Evolutionary conservation across 2,113 vertebrate species (phyloP).

Genomic region (Plecturocebus donacophilus): DNA sequence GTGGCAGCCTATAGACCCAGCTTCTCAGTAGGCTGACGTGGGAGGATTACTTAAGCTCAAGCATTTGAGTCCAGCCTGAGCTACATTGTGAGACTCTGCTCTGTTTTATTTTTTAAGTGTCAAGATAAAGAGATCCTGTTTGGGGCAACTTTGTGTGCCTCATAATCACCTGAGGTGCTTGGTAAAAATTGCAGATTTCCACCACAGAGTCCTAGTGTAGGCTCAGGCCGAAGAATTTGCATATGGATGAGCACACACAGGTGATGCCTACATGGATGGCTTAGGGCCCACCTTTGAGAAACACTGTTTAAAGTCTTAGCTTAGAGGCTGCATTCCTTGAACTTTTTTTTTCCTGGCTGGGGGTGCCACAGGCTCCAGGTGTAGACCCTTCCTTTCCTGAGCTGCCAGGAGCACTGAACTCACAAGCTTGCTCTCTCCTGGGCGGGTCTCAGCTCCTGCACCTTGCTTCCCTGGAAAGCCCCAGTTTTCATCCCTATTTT

Average conservation of each 20-base stretch:
- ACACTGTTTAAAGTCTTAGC: not conserved
- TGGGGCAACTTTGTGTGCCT: not conserved
- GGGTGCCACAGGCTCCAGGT: no score
- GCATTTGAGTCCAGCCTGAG: not conserved
- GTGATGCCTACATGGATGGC: not conserved
- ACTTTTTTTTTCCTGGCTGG: not conserved
- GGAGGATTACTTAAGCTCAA: not conserved
- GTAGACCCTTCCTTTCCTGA: not conserved
- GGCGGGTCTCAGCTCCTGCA: not conserved
- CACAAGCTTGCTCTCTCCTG: no score
- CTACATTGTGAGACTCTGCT: not conserved
- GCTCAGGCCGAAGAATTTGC: not conserved
- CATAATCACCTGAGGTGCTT: not conserved
- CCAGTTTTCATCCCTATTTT: not conserved
- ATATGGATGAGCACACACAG: not conserved
- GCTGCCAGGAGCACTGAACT: not conserved
- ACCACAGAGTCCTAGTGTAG: not conserved
- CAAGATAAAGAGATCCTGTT: not conserved
- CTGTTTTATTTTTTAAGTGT: not conserved
- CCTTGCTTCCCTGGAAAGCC: not conserved
- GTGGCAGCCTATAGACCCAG: not conserved
- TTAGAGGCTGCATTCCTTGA: not conserved
- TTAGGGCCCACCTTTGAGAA: not conserved
- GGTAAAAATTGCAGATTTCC: not conserved
- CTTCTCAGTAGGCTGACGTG: not conserved